Base-by-base conservation (phyloP, 2,113 vertebrate genomes). In the Takifugu flavidus region DNA sequence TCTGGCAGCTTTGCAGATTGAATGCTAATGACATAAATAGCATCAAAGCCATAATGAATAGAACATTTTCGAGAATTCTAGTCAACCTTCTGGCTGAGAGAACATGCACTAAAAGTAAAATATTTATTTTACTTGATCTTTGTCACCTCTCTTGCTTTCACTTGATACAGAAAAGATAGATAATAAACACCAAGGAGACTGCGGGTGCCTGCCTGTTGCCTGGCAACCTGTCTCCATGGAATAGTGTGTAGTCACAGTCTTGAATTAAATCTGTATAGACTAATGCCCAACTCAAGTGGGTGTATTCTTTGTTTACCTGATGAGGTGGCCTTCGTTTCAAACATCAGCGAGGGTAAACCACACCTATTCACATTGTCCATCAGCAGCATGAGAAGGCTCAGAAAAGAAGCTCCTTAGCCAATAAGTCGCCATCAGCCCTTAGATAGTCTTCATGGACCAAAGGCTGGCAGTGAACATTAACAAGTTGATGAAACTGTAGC, bases 201-300 rank as follows among this genome's bases (percentile, higher is more conserved):
- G 53, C 44, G 59, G 62, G 54, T 26, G 70, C 77, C 60, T 82
- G 82, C 75, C 56, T 74, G 90, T 90, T 91, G 82, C 88, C 73
- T 83, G 66, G 88, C 84, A 89, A 91, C 88, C 13, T 59, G 49
- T 76, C 59, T 70, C 68, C 20, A 20, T 54, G 55, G 70, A 78
- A 39, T 10, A 31, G 59, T 13, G 4, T 55, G 52, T 49, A 46
- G 45, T 39, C 34, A 6, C 5, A 14, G 31, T 52, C 43, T 55
- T 27, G 27, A 25, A 44, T 54, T 61, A 57, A 31, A 49, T 60
- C 55, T 63, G 20, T 3, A 54, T 43, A 31, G 34, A 10, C 34
- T 39, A 39, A 39, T 39, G 34, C 34, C 7, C 6, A 39, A 39
- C 11, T 39, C 31, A 34, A 34, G 4, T 34, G 31, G 7, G 34